Evolutionary conservation across 2,797 vertebrate genomes (phyloP), one percentile per base, ranked within the genome.

Genomic region (Fundulus diaphanus): DNA sequence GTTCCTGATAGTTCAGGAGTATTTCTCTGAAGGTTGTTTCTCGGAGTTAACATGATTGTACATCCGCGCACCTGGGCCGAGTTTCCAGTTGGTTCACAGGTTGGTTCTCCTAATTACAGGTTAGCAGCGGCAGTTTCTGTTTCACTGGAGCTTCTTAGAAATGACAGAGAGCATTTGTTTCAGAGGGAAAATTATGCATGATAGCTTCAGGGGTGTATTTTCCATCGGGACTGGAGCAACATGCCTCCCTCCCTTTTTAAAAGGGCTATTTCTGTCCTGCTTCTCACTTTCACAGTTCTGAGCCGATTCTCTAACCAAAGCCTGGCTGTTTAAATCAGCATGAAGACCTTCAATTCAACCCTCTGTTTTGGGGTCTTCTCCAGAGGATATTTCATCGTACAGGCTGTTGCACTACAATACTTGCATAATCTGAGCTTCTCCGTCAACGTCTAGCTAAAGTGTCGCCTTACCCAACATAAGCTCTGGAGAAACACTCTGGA

Each of bases 261-360:
- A 48, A 78, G 51, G n/a, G 52, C 76, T 73, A 65, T 79, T 70
- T 74, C 35, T 35, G 67, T 75, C 59, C 29, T n/a, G 3, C 54
- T 42, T 15, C 27, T 67, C 51, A 37, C 49, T 57, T 49, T 78
- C 49, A 61, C 74, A 51, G 68, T 24, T 76, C 24, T 59, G 15
- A 37, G 35, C 61, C 29, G 31, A 66, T 70, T 76, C 61, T 73
- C 78, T 27, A 49, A 57, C 63, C 68, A 33, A n/a, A n/a, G 20
- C 37, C 22, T 65, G 24, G 37, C 35, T 82, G 0, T 48, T 81
- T 66, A 57, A 66, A 65, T 72, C 40, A 56, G 37, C 54, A n/a
- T 22, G 63, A 1, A 81, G 33, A 48, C 48, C 59, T 20, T 51
- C n/a, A 48, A 56, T 76, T 69, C 37, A 46, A 61, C 54, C 40